phyloP scores from a whole-genome alignment of 2,888 invertebrate species.

The Synergus umbraculus region DNA sequence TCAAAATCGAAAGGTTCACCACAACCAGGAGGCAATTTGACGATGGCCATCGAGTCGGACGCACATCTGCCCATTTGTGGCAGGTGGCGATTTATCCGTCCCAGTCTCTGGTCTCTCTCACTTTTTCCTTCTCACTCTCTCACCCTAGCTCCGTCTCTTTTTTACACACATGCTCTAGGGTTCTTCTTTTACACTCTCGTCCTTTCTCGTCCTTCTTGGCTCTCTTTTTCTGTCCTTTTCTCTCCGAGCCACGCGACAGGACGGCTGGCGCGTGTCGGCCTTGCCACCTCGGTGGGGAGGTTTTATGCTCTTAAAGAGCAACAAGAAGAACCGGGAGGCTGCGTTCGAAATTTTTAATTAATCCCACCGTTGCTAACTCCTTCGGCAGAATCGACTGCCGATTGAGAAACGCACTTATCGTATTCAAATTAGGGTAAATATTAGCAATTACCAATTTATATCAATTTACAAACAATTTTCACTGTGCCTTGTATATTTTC shows the following conservation, averaged over 20 bases:
- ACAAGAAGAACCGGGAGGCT: background rate
- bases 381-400: background rate
- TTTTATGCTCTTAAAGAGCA: background rate
- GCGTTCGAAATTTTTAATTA: background rate
- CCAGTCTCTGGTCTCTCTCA: conserved; percentile 50
- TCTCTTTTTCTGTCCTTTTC: conserved; percentile 49
- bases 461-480: background rate
- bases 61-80: conserved; percentile 73
- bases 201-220: conserved; percentile 45
- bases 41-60: conserved; percentile 62
- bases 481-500: no score
- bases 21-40: conserved; percentile 64
- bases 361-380: background rate
- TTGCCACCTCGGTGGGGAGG: conserved; percentile 48
- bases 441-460: no score
- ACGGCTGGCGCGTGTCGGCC: conserved; percentile 64
- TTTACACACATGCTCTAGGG: conserved; percentile 19
- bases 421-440: background rate
- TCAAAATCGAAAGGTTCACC: conserved; percentile 1
- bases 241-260: conserved; percentile 64
- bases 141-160: conserved; percentile 42
- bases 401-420: background rate
- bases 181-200: conserved; percentile 20
- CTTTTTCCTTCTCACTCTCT: conserved; percentile 42
- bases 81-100: conserved; percentile 72